These are phyloP conservation scores for Cacoxenus indagator DNA, from an alignment of 2,888 invertebrate species.

Conservation along the genomic window DNA sequence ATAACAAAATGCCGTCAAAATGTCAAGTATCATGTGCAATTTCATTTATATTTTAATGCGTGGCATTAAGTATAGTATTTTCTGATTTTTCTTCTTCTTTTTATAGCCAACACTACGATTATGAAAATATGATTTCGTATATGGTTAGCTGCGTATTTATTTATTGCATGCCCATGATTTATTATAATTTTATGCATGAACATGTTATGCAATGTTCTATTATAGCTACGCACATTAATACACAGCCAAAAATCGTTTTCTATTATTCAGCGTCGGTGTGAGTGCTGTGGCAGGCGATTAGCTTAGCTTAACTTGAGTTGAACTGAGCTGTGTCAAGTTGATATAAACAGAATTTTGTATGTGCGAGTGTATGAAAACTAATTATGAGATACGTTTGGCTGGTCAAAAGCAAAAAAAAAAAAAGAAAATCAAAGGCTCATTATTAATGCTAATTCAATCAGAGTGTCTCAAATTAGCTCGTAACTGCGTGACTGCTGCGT, in stretches of 20 bases:
- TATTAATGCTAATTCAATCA: slow-evolving; percentile 19
- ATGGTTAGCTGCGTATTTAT: slow-evolving; percentile 31
- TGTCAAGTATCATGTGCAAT: not conserved
- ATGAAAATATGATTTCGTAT: not conserved
- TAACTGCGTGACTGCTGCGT: not conserved
- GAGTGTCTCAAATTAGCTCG: not conserved
- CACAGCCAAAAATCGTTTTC: no score
- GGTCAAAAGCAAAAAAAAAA: not conserved
- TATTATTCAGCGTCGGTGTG: not conserved
- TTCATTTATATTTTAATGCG: not conserved
- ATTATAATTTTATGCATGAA: slow-evolving; percentile 62
- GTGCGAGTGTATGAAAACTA: not conserved
- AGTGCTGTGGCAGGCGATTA: not conserved
- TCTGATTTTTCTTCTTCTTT: not conserved
- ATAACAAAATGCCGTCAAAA: not conserved
- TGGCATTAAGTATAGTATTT: not conserved
- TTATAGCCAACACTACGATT: not conserved
- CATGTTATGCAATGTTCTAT: slow-evolving; percentile 9
- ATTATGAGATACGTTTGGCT: not conserved
- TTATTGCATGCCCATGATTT: slow-evolving; percentile 57
- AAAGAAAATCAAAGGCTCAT: not conserved
- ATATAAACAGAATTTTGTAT: not conserved
- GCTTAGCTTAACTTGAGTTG: not conserved
- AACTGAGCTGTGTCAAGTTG: not conserved
- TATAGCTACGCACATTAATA: not conserved